phyloP scores from a whole-genome alignment of 2,113 vertebrate species.

The Carollia perspicillata region DNA sequence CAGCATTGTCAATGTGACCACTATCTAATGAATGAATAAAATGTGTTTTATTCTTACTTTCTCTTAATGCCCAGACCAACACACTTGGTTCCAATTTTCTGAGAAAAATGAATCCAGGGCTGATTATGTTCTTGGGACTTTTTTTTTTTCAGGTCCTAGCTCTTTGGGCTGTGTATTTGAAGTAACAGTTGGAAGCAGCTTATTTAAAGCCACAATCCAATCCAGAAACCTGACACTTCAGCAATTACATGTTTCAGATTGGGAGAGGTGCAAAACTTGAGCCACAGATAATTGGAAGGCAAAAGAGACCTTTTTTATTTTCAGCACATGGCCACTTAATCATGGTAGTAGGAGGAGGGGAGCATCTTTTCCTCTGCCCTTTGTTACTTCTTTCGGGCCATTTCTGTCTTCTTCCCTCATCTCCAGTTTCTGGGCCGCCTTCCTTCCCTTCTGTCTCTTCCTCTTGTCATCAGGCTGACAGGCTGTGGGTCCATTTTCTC shows the following conservation, averaged over 20 bases:
- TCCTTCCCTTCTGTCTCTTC: neutral
- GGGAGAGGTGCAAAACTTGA: neutral
- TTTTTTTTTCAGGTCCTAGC: neutral
- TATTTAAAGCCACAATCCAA: slow-evolving; percentile 46
- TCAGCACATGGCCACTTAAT: neutral
- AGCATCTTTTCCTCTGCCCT: neutral
- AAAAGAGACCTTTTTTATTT: neutral
- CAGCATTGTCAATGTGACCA: neutral
- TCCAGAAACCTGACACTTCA: slow-evolving; percentile 31
- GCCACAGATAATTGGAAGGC: slow-evolving; percentile 41
- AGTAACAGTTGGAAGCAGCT: slow-evolving; percentile 25
- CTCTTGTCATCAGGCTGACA: neutral
- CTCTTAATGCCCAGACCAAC: neutral
- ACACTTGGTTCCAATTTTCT: neutral
- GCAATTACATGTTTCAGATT: neutral
- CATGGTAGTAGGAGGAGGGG: neutral
- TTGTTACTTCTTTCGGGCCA: neutral
- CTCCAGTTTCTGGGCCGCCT: neutral
- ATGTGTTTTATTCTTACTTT: slow-evolving; percentile 5
- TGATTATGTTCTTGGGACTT: neutral
- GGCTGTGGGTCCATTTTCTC: neutral
- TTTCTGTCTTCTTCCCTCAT: neutral
- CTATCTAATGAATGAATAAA: neutral
- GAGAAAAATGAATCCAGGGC: neutral
- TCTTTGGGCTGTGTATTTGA: neutral